Base-by-base conservation (phyloP, 1,140 invertebrate species). In the Liolophura sinensis region DNA sequence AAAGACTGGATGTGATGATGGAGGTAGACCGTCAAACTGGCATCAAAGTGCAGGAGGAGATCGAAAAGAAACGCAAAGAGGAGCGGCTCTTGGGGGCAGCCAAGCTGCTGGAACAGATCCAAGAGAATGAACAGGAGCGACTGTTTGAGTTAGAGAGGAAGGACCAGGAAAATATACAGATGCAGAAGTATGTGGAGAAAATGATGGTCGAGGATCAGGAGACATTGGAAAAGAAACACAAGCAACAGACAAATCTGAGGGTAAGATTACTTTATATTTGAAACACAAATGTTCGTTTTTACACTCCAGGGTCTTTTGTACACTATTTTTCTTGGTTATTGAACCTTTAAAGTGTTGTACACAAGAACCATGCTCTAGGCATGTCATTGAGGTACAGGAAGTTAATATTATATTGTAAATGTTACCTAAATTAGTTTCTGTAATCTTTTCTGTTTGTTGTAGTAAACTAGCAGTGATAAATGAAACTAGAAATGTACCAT, bases 1-100 rank as follows among this genome's bases (percentile, higher is more conserved):
- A 78, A 57, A 62, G 84, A 46, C 64, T 85, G 20, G 84, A 86
- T 69, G 68, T 73, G 22, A 85, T 85, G 84, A 86, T 86, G 83
- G 84, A 85, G 71, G 65, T 77, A 4, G 84, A 86, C 66, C 65
- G 85, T 31, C 72, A 80, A 68, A 84, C 84, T 59, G 78, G 79
- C 31, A 81, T 85, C 49, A 67, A 72, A 52, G 78, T 85, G 47
- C 78, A 85, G 62, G 84, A 85, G 57, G 83, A 84, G 67, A 84
- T 85, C 40, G 82, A 85, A 60, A 78, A 74, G 62, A 73, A 74
- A 67, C 63, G 78, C 20, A 81, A 79, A 64, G 78, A 82, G 58
- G 80, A 84, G 55, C 66, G 77, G 50, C 71, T 81, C 9, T 60
- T 84, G 55, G 84, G 82, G 16, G 83, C 83, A 14, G 75, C 74